A percentile compares a stretch with the other conserved stretches of the same genome.
Evolutionary conservation across 2,113 vertebrate genomes (phyloP).

Genomic region (Macroglossus sobrinus): DNA sequence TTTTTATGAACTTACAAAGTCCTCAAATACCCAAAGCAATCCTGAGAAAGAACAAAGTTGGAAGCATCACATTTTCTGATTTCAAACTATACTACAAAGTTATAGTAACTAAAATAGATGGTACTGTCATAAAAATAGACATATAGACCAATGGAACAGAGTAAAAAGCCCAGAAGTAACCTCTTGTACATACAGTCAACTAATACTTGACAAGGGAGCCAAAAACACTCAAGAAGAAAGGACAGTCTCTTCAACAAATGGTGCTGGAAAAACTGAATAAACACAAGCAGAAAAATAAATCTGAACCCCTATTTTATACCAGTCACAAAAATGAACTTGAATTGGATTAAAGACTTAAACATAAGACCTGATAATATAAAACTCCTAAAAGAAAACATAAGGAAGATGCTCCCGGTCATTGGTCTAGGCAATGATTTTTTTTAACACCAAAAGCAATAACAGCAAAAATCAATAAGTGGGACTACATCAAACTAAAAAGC

Average conservation of each 20-base stretch:
- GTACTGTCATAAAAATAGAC: background rate
- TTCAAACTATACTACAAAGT: background rate
- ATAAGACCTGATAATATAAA: background rate
- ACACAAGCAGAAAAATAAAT: background rate
- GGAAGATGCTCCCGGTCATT: background rate
- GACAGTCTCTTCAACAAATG: background rate
- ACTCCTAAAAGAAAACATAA: background rate
- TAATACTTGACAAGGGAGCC: too few species aligned
- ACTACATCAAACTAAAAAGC: background rate
- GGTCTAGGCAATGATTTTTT: background rate
- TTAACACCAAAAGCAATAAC: background rate
- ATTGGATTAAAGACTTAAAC: background rate
- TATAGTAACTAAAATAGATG: too few species aligned
- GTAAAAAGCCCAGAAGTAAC: background rate
- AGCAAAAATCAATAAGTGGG: background rate
- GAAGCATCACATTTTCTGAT: background rate
- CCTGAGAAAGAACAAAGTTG: too few species aligned
- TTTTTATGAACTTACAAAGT: background rate
- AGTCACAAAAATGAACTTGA: background rate
- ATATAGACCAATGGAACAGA: background rate
- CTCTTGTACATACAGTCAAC: background rate
- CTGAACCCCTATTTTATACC: background rate
- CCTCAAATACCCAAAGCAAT: too few species aligned
- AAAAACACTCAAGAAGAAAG: too few species aligned
- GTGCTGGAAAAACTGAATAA: background rate